A percentile compares a stretch with the other conserved stretches of the same genome.
phyloP scores from a whole-genome alignment of 92 coral and sea anemone genomes.

The Muricea muricata region DNA sequence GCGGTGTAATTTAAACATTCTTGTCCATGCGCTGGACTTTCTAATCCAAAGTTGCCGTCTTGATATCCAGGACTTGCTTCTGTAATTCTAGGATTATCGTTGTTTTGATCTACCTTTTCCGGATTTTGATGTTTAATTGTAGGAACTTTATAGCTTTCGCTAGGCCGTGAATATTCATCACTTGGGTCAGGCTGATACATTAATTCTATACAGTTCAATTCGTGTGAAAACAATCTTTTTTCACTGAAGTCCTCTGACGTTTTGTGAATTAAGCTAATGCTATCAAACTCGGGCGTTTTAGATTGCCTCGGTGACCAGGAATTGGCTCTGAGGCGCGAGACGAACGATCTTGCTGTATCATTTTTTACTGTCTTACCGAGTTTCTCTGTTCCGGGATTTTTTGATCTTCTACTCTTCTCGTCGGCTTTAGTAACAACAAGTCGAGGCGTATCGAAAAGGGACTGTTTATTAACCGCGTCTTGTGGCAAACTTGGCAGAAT shows the following conservation, averaged over 20 bases:
- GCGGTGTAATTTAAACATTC: background rate
- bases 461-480: background rate
- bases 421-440: background rate
- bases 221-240: background rate
- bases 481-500: background rate
- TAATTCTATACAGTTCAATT: background rate
- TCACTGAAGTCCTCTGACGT: no score
- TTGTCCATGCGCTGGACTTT: background rate
- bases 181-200: background rate
- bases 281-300: background rate
- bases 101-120: background rate
- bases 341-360: background rate
- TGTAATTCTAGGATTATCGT: background rate
- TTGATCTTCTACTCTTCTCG: background rate
- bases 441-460: background rate
- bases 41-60: background rate
- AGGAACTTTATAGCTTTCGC: background rate
- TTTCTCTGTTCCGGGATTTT: background rate
- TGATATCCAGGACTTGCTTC: background rate
- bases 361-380: background rate
- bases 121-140: background rate
- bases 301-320: conserved; percentile 16
- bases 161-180: background rate
- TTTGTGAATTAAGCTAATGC: background rate
- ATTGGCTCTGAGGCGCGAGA: conserved; percentile 6